Conservation (phyloP, 2,888 invertebrate genomes). For the Hydroisotoma schaefferi region DNA sequence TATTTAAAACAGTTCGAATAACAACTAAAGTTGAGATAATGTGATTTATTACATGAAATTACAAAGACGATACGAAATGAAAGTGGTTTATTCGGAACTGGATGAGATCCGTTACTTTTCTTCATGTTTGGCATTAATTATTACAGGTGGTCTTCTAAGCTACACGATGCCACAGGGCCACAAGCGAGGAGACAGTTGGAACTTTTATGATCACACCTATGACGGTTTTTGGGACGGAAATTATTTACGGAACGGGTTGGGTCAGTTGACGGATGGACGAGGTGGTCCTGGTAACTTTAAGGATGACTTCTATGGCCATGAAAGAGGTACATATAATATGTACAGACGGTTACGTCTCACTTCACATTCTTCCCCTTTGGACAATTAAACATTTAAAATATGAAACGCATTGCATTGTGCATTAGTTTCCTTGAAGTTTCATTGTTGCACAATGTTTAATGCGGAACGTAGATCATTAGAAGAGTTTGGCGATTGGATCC, state of each 20-base stretch:
- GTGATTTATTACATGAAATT: too few species aligned
- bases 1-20: too few species aligned
- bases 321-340: conserved; percentile 52
- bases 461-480: too few species aligned
- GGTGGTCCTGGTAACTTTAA: conserved; percentile 72
- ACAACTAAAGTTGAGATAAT: too few species aligned
- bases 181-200: conserved; percentile 71
- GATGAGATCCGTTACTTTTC: too few species aligned
- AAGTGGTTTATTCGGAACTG: too few species aligned
- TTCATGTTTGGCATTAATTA: too few species aligned
- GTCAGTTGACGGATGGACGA: conserved; percentile 78
- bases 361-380: background rate
- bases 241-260: conserved; percentile 71
- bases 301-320: conserved; percentile 60
- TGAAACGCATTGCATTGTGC: too few species aligned
- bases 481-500: too few species aligned
- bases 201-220: conserved; percentile 78
- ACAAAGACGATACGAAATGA: too few species aligned
- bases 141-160: conserved; percentile 72
- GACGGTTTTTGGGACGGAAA: conserved; percentile 78
- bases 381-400: background rate
- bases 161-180: conserved; percentile 87
- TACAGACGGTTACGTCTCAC: background rate
- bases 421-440: too few species aligned
- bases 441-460: too few species aligned